phyloP scores from a whole-genome alignment of 2,888 invertebrate species.

The Lasiommata megera region DNA sequence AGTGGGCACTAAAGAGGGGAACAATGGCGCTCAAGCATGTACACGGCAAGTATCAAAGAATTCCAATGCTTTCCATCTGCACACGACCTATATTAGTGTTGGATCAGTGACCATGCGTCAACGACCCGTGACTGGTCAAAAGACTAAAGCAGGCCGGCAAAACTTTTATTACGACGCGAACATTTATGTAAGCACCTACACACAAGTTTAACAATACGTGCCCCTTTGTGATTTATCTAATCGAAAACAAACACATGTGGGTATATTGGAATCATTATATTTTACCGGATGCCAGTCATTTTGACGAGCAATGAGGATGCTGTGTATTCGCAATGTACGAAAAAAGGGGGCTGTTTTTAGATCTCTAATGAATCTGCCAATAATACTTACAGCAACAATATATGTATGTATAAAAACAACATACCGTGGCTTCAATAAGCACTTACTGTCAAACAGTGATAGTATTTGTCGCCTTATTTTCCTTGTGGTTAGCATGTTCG shows the following conservation, averaged over 20 bases:
- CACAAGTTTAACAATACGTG: constrained; percentile 9
- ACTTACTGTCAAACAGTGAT: no score
- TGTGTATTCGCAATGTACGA: not conserved
- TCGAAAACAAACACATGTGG: constrained; percentile 9
- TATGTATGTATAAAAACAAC: no score
- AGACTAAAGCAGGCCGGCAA: not conserved
- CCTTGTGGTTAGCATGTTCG: no score
- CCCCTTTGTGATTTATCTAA: constrained; percentile 12
- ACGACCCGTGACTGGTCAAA: not conserved
- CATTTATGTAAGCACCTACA: not conserved
- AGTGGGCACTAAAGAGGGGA: constrained; percentile 9
- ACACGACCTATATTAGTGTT: not conserved
- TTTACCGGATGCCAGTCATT: not conserved
- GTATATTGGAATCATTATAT: constrained; percentile 10
- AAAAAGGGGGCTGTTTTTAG: not conserved
- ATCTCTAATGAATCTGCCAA: not conserved
- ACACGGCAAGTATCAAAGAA: constrained; percentile 5
- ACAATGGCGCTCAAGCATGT: not conserved
- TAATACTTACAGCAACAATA: no score
- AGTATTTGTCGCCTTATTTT: no score
- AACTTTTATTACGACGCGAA: constrained; percentile 4
- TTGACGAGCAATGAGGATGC: not conserved
- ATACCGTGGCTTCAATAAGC: no score
- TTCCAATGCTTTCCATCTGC: not conserved
- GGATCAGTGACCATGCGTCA: not conserved